A percentile compares a stretch with the other conserved stretches of the same genome.
Evolutionary conservation across 2,113 vertebrate genomes (phyloP).

Genomic region (Phrynosoma blainvillii): DNA sequence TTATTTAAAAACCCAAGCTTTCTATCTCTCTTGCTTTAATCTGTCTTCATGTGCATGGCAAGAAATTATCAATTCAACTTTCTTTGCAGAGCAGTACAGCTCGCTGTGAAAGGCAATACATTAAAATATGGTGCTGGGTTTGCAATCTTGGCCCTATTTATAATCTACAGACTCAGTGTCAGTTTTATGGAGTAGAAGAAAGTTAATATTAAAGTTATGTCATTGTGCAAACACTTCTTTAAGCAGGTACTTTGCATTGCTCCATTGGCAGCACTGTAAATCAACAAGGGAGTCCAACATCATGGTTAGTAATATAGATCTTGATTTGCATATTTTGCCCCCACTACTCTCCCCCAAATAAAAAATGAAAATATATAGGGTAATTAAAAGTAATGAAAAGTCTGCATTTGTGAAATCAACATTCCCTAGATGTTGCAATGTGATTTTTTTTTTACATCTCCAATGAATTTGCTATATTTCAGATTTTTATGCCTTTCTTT

Average conservation of each 20-base stretch:
- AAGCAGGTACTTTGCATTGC: constrained; percentile 16
- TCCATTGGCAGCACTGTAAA: background rate
- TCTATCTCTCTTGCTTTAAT: too few relatives aligned
- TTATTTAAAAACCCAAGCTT: too few relatives aligned
- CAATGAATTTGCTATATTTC: background rate
- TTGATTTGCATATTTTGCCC: constrained; percentile 1
- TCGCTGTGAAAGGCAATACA: background rate
- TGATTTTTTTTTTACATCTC: background rate
- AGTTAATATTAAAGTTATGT: constrained; percentile 15
- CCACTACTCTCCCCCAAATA: background rate
- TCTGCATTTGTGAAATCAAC: background rate
- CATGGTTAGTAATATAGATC: background rate
- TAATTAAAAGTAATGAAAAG: background rate
- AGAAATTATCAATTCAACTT: too few relatives aligned
- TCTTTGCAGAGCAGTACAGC: background rate
- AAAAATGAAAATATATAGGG: background rate
- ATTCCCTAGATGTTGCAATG: background rate
- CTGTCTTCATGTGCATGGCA: too few relatives aligned
- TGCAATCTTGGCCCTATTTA: constrained; percentile 2
- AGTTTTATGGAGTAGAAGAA: constrained; percentile 19
- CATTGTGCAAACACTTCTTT: constrained; percentile 17
- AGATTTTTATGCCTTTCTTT: background rate
- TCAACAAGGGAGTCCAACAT: background rate
- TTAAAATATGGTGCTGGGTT: background rate
- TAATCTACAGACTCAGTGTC: background rate